Evolutionary conservation across 2,888 invertebrate species (phyloP).

Genomic region (Griposia aprilina): DNA sequence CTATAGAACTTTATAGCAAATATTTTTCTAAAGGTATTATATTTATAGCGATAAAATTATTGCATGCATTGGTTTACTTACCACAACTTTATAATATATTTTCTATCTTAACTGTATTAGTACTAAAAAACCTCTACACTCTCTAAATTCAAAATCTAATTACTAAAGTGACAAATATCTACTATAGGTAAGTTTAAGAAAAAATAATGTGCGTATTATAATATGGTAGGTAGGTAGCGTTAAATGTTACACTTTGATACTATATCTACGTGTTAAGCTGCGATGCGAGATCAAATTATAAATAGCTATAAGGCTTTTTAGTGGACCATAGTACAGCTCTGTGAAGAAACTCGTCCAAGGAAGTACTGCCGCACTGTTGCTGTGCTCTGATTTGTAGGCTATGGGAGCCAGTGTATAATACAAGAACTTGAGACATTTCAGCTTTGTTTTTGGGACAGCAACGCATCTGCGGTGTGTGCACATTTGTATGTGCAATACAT

Average conservation of each 20-base stretch:
- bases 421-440: background rate
- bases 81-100: background rate
- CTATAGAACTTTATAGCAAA: background rate
- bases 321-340: background rate
- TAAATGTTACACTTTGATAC: background rate
- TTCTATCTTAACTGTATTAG: background rate
- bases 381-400: background rate
- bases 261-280: background rate
- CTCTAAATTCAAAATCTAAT: background rate
- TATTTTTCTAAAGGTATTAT: slow-evolving; percentile 15
- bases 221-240: background rate
- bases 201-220: background rate
- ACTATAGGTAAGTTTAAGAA: background rate
- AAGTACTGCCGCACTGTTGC: background rate
- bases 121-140: slow-evolving; percentile 6
- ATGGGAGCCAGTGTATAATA: background rate
- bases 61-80: background rate
- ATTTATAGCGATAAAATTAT: background rate
- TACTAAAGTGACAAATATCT: background rate
- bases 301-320: background rate
- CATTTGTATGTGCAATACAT: no score
- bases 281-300: background rate
- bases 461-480: no score
- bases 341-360: background rate
- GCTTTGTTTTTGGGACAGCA: background rate